A percentile compares a stretch with the other conserved stretches of the same genome.
Conservation (phyloP, 2,113 vertebrate species). For the Poeciliopsis occidentalis region DNA sequence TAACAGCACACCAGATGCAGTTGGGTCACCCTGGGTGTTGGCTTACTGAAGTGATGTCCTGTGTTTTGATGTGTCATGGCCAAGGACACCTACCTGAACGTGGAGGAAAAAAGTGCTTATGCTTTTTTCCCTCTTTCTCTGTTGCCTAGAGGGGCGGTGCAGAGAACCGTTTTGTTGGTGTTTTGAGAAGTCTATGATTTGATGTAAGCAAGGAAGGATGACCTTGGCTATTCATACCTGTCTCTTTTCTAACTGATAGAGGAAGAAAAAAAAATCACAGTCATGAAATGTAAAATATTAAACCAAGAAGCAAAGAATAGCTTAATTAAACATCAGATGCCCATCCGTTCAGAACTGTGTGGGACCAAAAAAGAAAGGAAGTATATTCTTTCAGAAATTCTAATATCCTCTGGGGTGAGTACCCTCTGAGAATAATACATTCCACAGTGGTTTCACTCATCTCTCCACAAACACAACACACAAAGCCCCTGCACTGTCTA, state of each 20-base stretch:
- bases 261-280: background rate
- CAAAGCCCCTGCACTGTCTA: constrained; percentile 8
- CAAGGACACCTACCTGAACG: constrained; percentile 55
- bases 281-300: background rate
- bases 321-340: background rate
- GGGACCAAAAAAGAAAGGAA: background rate
- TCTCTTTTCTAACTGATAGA: background rate
- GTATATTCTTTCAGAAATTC: background rate
- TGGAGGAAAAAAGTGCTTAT: background rate
- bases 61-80: constrained; percentile 38
- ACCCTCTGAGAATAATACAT: constrained; percentile 29
- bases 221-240: constrained; percentile 17
- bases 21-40: constrained; percentile 26
- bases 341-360: background rate
- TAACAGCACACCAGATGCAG: constrained; percentile 56
- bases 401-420: background rate
- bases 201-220: constrained; percentile 22
- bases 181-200: background rate
- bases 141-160: background rate
- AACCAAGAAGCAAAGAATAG: background rate
- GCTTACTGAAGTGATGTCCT: constrained; percentile 34
- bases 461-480: constrained; percentile 14
- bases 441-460: constrained; percentile 20
- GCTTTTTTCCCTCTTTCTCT: background rate
- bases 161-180: background rate